Evolutionary conservation across 2,113 vertebrate species (phyloP).

Genomic region (Aphyosemion australe): DNA sequence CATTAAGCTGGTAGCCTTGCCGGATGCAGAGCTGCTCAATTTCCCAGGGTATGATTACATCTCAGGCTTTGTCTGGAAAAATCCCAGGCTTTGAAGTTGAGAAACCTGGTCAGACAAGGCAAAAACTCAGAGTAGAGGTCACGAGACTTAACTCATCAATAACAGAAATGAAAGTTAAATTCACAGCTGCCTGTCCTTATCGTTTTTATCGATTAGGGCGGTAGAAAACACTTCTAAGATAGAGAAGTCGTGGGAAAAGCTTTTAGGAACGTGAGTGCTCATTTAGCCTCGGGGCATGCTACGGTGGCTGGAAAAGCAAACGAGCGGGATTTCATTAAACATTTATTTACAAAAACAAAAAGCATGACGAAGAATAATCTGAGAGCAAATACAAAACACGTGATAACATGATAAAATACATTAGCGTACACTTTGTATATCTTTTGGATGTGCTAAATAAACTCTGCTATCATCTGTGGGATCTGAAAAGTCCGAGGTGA

Average conservation of each 20-base stretch:
- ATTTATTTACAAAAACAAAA: slow-evolving; percentile 82
- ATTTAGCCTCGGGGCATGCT: background rate
- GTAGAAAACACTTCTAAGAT: slow-evolving; percentile 3
- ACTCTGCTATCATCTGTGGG: slow-evolving; percentile 49
- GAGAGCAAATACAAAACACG: slow-evolving; percentile 74
- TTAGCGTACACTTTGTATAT: slow-evolving; percentile 72
- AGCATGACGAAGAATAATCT: slow-evolving; percentile 68
- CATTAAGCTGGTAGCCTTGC: slow-evolving; percentile 41
- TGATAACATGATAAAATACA: slow-evolving; percentile 77
- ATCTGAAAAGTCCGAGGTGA: slow-evolving; percentile 37
- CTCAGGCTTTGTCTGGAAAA: slow-evolving; percentile 29
- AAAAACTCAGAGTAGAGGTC: slow-evolving; percentile 42
- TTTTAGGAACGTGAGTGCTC: slow-evolving; percentile 46
- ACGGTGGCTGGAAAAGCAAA: background rate
- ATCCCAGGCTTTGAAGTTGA: slow-evolving; percentile 29
- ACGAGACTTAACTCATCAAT: slow-evolving; percentile 42
- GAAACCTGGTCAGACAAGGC: slow-evolving; percentile 44
- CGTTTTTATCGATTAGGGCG: slow-evolving; percentile 38
- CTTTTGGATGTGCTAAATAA: slow-evolving; percentile 70
- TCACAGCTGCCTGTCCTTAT: slow-evolving; percentile 27
- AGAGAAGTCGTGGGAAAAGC: slow-evolving; percentile 67
- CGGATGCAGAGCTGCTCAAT: slow-evolving; percentile 11
- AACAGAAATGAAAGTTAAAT: slow-evolving; percentile 24
- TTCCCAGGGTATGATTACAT: slow-evolving; percentile 39
- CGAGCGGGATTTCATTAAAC: slow-evolving; percentile 60